Base-by-base conservation (phyloP, 1,140 invertebrate genomes). In the Drosophila suzukii region DNA sequence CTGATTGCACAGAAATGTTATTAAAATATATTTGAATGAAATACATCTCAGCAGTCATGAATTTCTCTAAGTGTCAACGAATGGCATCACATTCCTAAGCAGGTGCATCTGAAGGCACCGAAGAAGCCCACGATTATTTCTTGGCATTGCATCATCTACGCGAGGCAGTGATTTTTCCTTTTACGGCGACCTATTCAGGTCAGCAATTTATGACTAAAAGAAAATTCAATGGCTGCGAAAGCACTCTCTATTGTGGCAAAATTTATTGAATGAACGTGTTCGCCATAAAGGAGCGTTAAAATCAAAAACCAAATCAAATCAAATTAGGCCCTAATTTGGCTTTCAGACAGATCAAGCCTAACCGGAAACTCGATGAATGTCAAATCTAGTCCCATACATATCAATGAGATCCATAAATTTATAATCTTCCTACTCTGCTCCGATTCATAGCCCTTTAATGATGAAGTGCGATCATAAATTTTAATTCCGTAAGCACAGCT, bases 381-480 rank as follows among this genome's bases (percentile, higher is more conserved):
- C 66, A 72, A 71, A 71, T 71, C 68, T 72, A 58, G 68, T 71
- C 66, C 36, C 68, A 49, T 57, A 57, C 68, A 72, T 50, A 72
- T 58, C 44, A 71, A 71, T 71, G 20, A 58, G 53, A 1, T 8
- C 44, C 68, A 71, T 71, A 71, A 71, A 71, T 58, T 72, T 72
- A 71, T 71, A 72, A 72, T 72, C 68, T 72, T 44, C 65, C 67
- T 71, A 58, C 67, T 71, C 65, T 49, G 65, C 53, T 58, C 30
- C 34, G 67, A 17, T 34, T 68, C 51, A 56, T 39, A 57, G 65
- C 34, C 30, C 51, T 71, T 70, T 71, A 71, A 71, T 71, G 67
- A 71, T 50, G 67, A 71, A 71, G 67, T 71, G 67, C 67, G 67
- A 71, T 71, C 67, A 71, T 71, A 71, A 71, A 71, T 71, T 71